Conservation (phyloP, 2,113 vertebrate genomes). For the Colius striatus region DNA sequence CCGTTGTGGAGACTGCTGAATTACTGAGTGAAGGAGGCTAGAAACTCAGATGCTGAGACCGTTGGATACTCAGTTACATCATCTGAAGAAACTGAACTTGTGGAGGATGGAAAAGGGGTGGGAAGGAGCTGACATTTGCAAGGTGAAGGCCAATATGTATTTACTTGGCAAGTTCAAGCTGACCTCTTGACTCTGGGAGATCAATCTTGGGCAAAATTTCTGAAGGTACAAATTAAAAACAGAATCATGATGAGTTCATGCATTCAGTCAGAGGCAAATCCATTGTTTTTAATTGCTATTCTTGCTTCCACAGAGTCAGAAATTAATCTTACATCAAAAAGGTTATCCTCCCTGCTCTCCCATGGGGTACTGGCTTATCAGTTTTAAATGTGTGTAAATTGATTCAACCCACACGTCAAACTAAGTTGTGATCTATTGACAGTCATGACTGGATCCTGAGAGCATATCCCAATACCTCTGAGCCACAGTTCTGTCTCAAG, state of each 20-base stretch:
- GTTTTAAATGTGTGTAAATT: neutral
- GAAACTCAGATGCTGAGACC: neutral
- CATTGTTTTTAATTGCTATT: neutral
- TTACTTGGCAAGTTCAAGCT: neutral
- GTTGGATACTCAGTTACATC: neutral
- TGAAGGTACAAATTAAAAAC: neutral
- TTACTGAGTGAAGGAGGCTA: neutral
- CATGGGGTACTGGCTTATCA: neutral
- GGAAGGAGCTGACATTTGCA: neutral
- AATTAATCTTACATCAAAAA: neutral
- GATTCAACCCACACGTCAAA: neutral
- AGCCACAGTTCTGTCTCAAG: neutral
- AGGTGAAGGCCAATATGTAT: neutral
- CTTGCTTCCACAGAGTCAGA: neutral
- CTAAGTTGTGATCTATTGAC: neutral
- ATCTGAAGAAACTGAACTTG: neutral
- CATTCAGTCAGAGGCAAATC: neutral
- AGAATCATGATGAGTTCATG: neutral
- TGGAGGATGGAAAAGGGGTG: neutral
- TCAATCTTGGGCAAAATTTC: neutral
- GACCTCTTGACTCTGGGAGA: neutral
- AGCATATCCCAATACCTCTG: neutral
- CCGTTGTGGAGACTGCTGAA: neutral
- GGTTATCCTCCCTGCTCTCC: neutral
- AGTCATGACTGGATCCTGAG: neutral